phyloP scores from a whole-genome alignment of 2,113 vertebrate genomes.

The Solenodon paradoxus region DNA sequence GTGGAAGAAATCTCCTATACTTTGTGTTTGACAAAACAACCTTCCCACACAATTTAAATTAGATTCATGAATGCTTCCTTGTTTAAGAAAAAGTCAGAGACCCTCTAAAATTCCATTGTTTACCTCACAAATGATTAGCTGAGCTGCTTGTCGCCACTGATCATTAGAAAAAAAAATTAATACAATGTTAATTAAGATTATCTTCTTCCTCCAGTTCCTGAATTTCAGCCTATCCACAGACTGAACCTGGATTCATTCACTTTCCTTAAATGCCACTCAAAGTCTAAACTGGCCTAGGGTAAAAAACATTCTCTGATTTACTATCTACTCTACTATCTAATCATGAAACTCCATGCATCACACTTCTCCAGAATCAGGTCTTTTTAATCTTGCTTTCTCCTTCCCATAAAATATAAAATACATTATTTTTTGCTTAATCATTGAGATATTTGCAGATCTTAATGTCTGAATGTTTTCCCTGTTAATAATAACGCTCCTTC shows the following conservation, averaged over 20 bases:
- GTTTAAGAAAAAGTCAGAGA: neutral
- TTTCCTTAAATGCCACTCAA: neutral
- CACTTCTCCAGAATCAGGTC: neutral
- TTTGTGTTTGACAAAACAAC: neutral
- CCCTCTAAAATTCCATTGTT: neutral
- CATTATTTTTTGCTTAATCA: neutral
- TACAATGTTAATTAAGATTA: neutral
- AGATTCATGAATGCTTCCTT: neutral
- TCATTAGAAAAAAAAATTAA: neutral
- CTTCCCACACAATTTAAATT: neutral
- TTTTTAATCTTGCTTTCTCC: neutral
- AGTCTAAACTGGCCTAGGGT: too few relatives aligned
- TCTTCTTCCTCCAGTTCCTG: neutral
- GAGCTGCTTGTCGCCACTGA: neutral
- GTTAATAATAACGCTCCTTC: fast-evolving
- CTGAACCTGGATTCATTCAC: neutral
- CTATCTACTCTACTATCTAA: neutral
- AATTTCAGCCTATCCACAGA: neutral
- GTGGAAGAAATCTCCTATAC: neutral
- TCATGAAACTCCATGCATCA: too few relatives aligned
- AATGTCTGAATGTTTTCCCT: neutral
- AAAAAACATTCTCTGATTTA: neutral
- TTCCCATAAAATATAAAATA: neutral
- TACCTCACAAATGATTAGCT: neutral
- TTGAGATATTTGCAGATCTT: neutral